Base-by-base conservation (phyloP, 2,888 invertebrate species). In the Leptodirus hochenwartii region DNA sequence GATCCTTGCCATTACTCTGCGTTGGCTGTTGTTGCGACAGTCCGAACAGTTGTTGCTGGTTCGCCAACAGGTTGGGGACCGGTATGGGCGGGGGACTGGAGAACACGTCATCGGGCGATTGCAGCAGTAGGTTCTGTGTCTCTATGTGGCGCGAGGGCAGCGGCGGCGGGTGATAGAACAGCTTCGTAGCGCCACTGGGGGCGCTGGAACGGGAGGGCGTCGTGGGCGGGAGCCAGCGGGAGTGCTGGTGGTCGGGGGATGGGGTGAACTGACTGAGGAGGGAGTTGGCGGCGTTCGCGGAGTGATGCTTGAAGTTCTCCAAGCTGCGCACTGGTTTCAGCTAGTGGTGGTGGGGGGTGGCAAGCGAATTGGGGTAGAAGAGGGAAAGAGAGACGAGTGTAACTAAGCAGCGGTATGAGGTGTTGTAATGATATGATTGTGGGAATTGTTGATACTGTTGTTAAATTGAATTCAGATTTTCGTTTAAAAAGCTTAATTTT, bases 301-400 rank as follows among this genome's bases (percentile, higher is more conserved):
- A 41, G 37, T 46, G 38, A 42, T 51, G 50, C 46, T 53, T 53
- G 49, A 64, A 64, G 54, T 62, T 64, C 53, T 66, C 66, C 53
- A 66, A 58, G 51, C 66, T 66, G 47, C 66, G 58, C 36, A 65
- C 64, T 42, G 66, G 66, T 52, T 66, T 66, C 51, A 66, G 54
- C 66, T 66, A n/a, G n/a, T n/a, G n/a, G n/a, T n/a, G n/a, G 62
- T 43, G 60, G 59, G 39, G n/a, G n/a, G n/a, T n/a, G n/a, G n/a
- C n/a, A n/a, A n/a, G n/a, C n/a, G n/a, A n/a, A n/a, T n/a, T n/a
- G n/a, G n/a, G n/a, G n/a, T n/a, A n/a, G n/a, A n/a, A n/a, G n/a
- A n/a, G n/a, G n/a, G n/a, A n/a, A n/a, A n/a, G n/a, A n/a, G n/a
- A n/a, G n/a, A n/a, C n/a, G n/a, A n/a, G n/a, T n/a, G n/a, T n/a